Evolutionary conservation across 2,888 invertebrate species (phyloP).

Genomic region (Andrena fulva): DNA sequence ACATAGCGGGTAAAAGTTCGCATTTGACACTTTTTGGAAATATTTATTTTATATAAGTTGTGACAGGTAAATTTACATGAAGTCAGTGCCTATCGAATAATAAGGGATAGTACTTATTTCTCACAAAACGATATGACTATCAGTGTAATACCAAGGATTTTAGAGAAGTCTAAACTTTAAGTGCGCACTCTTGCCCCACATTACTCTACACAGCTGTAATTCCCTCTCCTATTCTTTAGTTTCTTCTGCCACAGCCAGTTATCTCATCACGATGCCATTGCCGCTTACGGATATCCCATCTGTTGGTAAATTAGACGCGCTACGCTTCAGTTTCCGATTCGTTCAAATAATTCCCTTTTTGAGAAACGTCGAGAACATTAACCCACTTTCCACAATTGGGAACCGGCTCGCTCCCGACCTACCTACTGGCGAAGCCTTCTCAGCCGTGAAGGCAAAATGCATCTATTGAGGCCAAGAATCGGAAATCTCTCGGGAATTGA

Average conservation of each 20-base stretch:
- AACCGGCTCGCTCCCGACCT: conserved; percentile 44
- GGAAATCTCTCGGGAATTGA: conserved; percentile 57
- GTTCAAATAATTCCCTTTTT: conserved; percentile 27
- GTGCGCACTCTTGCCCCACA: too few relatives aligned
- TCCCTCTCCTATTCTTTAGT: conserved; percentile 9
- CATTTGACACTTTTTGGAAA: too few relatives aligned
- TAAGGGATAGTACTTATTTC: too few relatives aligned
- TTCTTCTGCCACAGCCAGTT: background rate
- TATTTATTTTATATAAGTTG: too few relatives aligned
- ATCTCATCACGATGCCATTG: background rate
- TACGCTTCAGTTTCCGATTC: conserved; percentile 14
- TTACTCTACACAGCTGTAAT: background rate
- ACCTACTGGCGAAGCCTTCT: conserved; percentile 34
- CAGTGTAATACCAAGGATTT: too few relatives aligned
- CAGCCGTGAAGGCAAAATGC: conserved; percentile 52
- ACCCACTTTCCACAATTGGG: conserved; percentile 38
- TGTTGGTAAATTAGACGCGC: conserved; percentile 36
- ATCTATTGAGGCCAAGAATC: conserved; percentile 59
- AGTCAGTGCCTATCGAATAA: too few relatives aligned
- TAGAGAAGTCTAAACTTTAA: too few relatives aligned
- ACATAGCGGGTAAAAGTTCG: too few relatives aligned
- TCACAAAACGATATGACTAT: too few relatives aligned
- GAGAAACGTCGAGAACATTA: conserved; percentile 44
- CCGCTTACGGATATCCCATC: background rate
- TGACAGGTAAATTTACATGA: too few relatives aligned